These are phyloP conservation scores for Cliona cf. orientalis DNA, from an alignment of 37 sponge, comb jelly and placozoan genomes.

Conservation along the genomic window DNA sequence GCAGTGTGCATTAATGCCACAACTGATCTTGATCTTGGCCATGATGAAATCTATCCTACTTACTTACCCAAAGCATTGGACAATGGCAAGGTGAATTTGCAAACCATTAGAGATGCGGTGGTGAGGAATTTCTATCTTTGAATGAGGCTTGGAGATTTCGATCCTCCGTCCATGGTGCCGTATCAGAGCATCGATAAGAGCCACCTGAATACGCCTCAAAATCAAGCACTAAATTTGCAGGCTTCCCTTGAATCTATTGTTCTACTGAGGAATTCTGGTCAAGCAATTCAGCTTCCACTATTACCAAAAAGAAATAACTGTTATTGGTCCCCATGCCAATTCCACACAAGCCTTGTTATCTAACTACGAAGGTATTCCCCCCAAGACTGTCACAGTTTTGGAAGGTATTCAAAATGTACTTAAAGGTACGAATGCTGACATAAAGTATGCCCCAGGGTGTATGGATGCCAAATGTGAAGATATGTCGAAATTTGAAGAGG, in stretches of 20 bases:
- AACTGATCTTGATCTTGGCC: slow-evolving; percentile 68
- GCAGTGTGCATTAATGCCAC: slow-evolving; percentile 72
- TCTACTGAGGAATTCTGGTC: neutral
- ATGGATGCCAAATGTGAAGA: slow-evolving; percentile 21
- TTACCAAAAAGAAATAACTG: no score
- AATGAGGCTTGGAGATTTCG: slow-evolving; percentile 72
- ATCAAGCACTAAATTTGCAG: slow-evolving; percentile 39
- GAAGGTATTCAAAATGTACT: slow-evolving; percentile 41
- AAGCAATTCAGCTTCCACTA: no score
- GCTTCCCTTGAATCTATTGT: slow-evolving; percentile 33
- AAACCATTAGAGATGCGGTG: slow-evolving; percentile 38
- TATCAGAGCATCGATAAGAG: slow-evolving; percentile 50
- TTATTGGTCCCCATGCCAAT: slow-evolving; percentile 68
- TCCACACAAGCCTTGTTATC: slow-evolving; percentile 27
- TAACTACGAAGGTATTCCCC: slow-evolving; percentile 66
- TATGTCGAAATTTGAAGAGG: slow-evolving; percentile 31
- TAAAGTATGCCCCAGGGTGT: slow-evolving; percentile 51
- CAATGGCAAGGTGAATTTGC: slow-evolving; percentile 9
- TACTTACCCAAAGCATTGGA: slow-evolving; percentile 40
- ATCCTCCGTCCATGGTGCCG: slow-evolving; percentile 53
- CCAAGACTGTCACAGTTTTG: slow-evolving; percentile 17
- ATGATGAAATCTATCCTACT: slow-evolving; percentile 41
- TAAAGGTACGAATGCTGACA: neutral
- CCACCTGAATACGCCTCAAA: slow-evolving; percentile 42
- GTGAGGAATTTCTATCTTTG: slow-evolving; percentile 55